Base-by-base conservation (phyloP, 1,140 invertebrate species). In the Antheraea pernyi region DNA sequence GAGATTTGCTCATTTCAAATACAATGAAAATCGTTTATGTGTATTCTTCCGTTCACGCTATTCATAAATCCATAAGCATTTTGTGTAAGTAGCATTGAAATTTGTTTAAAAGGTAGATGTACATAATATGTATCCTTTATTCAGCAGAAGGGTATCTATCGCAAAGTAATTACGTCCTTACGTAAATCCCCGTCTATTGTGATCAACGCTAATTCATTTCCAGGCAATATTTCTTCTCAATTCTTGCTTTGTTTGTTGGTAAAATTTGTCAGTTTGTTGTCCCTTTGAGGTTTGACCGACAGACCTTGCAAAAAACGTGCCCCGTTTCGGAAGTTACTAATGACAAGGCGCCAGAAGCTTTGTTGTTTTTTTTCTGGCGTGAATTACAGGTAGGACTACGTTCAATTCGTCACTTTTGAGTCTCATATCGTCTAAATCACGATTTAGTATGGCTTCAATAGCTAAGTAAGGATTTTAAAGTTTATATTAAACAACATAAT, bases 281-380 rank as follows among this genome's bases (percentile, higher is more conserved):
- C 79, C 83, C 84, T 88, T 89, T 87, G 79, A 86, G 71, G 65
- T 76, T n/a, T 53, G 70, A 58, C 83, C 86, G 84, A 71, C 84
- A 82, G 86, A 83, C 83, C 72, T 67, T 65, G 78, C 77, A 85
- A 91, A 89, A 91, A 82, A 65, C 16, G 30, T 48, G 70, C 67
- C 75, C 70, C 79, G 80, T 87, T 67, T 91, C 86, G 89, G 89
- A 89, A 90, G 87, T 86, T 71, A 76, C 84, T 89, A 91, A 92
- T 92, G 81, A 86, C 77, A 88, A 86, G 88, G 89, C 88, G 89
- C 88, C 89, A 81, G 84, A 80, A 86, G 87, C 85, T 88, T 86
- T 88, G 74, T 75, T 62, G 68, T 70, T 84, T 88, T 85, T 81
- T 77, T 73, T 65, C 61, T 75, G 78, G 80, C 77, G 76, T 79